phyloP scores from a whole-genome alignment of 2,888 invertebrate species.

The Phrixothrix hirtus region DNA sequence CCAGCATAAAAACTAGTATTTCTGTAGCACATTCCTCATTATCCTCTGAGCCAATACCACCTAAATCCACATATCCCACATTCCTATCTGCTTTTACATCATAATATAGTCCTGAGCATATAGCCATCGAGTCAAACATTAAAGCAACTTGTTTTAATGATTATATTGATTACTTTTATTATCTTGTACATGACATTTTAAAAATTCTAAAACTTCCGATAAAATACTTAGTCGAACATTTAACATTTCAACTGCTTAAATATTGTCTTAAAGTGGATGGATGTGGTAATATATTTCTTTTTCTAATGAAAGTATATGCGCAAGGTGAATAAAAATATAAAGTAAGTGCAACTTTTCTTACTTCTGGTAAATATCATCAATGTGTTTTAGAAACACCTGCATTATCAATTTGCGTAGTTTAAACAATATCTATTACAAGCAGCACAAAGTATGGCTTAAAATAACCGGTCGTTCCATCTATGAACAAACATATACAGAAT shows the following conservation, averaged over 20 bases:
- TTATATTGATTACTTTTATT: not conserved
- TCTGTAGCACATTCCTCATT: not conserved
- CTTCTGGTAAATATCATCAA: too few species aligned
- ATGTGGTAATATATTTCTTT: not conserved
- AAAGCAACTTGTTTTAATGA: too few species aligned
- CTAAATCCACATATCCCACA: not conserved
- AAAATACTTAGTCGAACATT: not conserved
- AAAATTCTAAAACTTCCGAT: constrained; percentile 2
- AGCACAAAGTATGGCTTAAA: too few species aligned
- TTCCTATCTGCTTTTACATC: constrained; percentile 1
- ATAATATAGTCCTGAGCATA: not conserved
- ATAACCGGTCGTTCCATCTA: too few species aligned
- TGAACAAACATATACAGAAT: too few species aligned
- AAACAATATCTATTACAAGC: too few species aligned
- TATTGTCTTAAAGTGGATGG: not conserved
- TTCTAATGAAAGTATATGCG: not conserved
- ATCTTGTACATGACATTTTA: not conserved
- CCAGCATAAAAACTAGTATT: too few species aligned
- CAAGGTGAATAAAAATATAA: too few species aligned
- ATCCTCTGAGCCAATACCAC: too few species aligned
- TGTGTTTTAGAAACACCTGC: too few species aligned
- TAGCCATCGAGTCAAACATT: constrained; percentile 2
- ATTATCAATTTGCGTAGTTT: too few species aligned
- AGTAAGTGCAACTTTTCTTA: too few species aligned
- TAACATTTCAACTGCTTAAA: not conserved